Evolutionary conservation across 2,797 vertebrate genomes (phyloP).

Genomic region (Anas flavirostris): DNA sequence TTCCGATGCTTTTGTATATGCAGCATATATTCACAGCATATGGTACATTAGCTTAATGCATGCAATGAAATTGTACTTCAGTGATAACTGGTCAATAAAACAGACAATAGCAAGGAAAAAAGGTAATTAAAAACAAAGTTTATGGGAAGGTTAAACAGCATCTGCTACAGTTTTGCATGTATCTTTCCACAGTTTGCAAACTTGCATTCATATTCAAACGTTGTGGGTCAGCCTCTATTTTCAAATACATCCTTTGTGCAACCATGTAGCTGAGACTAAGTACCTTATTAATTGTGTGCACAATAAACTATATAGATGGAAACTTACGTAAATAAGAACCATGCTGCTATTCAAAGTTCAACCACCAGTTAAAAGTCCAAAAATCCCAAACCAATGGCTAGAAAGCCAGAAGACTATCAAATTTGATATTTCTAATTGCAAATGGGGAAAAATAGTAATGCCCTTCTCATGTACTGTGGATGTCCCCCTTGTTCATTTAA

Average conservation of each 20-base stretch:
- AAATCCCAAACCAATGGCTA: background rate
- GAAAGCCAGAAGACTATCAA: background rate
- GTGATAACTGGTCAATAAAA: background rate
- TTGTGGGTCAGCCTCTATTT: background rate
- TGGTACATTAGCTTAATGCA: background rate
- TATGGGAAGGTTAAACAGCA: background rate
- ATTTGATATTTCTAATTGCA: background rate
- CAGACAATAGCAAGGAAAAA: background rate
- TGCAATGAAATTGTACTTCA: background rate
- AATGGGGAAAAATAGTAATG: background rate
- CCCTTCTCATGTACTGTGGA: background rate
- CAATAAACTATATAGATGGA: background rate
- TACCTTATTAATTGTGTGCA: fast-evolving
- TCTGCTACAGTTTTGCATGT: background rate
- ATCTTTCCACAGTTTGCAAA: background rate
- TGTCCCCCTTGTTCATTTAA: background rate
- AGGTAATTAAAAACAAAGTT: background rate
- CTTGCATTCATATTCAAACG: background rate
- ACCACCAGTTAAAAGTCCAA: background rate
- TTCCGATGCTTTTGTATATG: background rate
- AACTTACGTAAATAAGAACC: background rate
- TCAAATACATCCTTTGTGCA: background rate
- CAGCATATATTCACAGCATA: background rate
- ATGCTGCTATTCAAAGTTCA: background rate
- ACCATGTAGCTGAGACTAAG: background rate